Evolutionary conservation across 2,113 vertebrate species (phyloP).

Genomic region (Ariopsis seemanni): DNA sequence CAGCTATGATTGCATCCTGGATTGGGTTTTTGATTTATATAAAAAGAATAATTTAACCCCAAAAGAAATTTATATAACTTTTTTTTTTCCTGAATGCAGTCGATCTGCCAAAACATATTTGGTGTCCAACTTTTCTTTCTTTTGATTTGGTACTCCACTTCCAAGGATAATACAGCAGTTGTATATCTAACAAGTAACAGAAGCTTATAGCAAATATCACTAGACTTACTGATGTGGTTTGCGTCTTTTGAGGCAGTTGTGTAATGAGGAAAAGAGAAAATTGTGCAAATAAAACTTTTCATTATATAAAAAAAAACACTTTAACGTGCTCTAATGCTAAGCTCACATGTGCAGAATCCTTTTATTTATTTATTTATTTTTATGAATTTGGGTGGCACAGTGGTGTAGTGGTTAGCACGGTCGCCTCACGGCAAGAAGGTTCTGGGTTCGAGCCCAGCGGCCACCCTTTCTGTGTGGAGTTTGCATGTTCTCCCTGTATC

Average conservation of each 20-base stretch:
- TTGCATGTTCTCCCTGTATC: no score
- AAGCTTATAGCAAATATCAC: not conserved
- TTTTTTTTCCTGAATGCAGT: not conserved
- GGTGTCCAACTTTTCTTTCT: not conserved
- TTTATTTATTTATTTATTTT: not conserved
- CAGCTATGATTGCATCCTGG: conserved; percentile 5
- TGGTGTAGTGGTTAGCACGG: no score
- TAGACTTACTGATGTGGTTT: not conserved
- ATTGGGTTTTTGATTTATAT: conserved; percentile 11
- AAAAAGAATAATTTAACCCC: not conserved
- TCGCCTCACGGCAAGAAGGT: no score
- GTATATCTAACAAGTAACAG: not conserved
- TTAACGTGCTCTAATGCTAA: not conserved
- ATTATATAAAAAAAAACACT: not conserved
- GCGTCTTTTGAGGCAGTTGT: not conserved
- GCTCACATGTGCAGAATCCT: not conserved
- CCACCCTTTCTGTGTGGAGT: no score
- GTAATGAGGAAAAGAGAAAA: not conserved
- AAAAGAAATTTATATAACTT: not conserved
- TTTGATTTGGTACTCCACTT: not conserved
- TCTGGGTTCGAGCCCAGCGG: no score
- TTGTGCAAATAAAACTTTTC: not conserved
- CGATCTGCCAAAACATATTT: not conserved
- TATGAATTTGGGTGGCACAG: no score
- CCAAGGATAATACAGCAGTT: not conserved